Evolutionary conservation across 1,140 invertebrate species (phyloP).

Genomic region (Drosophila bipectinata): DNA sequence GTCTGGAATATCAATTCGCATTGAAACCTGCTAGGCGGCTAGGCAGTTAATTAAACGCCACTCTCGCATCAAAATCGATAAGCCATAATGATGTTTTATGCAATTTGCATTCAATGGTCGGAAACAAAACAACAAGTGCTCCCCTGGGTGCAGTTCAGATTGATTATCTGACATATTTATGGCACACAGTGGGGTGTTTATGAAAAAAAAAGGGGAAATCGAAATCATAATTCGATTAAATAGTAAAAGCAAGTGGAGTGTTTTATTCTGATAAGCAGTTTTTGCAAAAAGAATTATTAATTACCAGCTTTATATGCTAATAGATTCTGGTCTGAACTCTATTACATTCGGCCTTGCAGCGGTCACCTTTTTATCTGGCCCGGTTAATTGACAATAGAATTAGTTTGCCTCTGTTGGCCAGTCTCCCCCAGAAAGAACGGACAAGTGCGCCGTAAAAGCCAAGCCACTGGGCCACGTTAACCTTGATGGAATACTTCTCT

Average conservation of each 20-base stretch:
- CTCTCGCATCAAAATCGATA: constrained; percentile 49
- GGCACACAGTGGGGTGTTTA: constrained; percentile 3
- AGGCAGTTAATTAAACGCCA: constrained; percentile 45
- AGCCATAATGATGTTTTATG: constrained; percentile 22
- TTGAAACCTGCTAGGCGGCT: constrained; percentile 15
- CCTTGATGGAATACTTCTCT: constrained; percentile 61
- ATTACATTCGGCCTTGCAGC: constrained; percentile 22
- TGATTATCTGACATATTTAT: neutral
- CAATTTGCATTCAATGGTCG: constrained; percentile 40
- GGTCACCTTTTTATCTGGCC: constrained; percentile 28
- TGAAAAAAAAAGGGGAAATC: neutral
- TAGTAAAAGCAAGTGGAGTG: no score
- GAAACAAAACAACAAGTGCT: constrained; percentile 13
- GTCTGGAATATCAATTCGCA: constrained; percentile 15
- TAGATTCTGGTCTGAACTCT: constrained; percentile 24
- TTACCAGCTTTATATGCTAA: constrained; percentile 6
- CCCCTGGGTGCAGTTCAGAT: constrained; percentile 27
- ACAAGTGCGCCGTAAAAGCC: constrained; percentile 62
- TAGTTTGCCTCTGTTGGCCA: constrained; percentile 15
- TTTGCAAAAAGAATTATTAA: no score
- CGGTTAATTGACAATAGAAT: constrained; percentile 47
- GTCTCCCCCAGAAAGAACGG: constrained; percentile 41
- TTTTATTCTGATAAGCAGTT: no score
- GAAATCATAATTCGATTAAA: neutral
- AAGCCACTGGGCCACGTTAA: constrained; percentile 59